Evolutionary conservation across 2,888 invertebrate genomes (phyloP).

Genomic region (Euzetes globulus): DNA sequence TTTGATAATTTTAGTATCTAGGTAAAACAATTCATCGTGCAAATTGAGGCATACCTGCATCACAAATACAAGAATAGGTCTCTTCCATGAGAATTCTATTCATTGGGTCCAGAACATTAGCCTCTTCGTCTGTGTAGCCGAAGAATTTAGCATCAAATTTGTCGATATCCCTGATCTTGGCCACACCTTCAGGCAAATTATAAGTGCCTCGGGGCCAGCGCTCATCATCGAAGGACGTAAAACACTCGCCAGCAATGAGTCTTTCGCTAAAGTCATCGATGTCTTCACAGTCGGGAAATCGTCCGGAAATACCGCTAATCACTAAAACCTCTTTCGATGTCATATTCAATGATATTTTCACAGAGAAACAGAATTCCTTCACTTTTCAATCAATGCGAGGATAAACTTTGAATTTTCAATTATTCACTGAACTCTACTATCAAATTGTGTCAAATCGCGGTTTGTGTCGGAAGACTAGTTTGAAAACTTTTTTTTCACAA

Average conservation of each 20-base stretch:
- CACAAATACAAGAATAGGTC: conserved; percentile 11
- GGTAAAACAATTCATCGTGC: too few species aligned
- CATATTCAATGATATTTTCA: background rate
- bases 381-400: too few species aligned
- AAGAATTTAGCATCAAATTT: conserved; percentile 32
- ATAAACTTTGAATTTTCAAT: too few species aligned
- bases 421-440: too few species aligned
- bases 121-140: conserved; percentile 19
- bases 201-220: conserved; percentile 28
- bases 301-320: conserved; percentile 27
- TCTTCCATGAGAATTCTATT: conserved; percentile 24
- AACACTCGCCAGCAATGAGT: conserved; percentile 17
- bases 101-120: conserved; percentile 17
- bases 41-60: background rate
- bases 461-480: too few species aligned
- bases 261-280: conserved; percentile 13
- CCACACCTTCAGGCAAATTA: conserved; percentile 20
- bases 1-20: too few species aligned
- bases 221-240: background rate
- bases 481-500: too few species aligned
- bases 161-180: conserved; percentile 23
- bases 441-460: too few species aligned
- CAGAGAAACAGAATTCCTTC: background rate
- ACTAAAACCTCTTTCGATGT: conserved; percentile 12
- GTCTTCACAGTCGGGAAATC: conserved; percentile 30